phyloP scores from a whole-genome alignment of 2,113 vertebrate genomes.

The Monarcha castaneiventris region DNA sequence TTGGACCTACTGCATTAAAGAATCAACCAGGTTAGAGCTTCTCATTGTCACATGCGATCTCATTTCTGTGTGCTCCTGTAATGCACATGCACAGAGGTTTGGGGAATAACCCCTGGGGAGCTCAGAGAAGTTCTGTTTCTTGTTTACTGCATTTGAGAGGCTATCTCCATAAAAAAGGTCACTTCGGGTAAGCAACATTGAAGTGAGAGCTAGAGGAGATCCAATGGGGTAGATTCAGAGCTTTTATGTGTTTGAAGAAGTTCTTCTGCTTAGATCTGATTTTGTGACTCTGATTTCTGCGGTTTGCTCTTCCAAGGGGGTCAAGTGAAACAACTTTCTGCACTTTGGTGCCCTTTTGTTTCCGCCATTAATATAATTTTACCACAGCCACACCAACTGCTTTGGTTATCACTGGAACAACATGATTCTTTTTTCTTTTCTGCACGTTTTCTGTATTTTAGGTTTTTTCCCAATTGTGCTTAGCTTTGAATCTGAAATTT shows the following conservation, averaged over 20 bases:
- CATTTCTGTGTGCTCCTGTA: background rate
- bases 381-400: background rate
- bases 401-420: background rate
- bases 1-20: background rate
- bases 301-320: background rate
- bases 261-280: background rate
- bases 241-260: background rate
- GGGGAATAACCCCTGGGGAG: background rate
- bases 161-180: background rate
- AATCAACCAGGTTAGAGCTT: background rate
- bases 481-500: background rate
- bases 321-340: background rate
- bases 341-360: background rate
- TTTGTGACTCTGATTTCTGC: background rate
- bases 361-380: background rate
- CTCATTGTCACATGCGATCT: background rate
- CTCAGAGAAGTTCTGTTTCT: background rate
- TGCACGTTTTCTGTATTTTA: background rate
- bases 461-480: background rate
- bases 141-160: background rate
- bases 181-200: background rate
- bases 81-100: background rate
- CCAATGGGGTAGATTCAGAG: background rate
- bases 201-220: background rate
- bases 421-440: background rate